These are phyloP conservation scores for Strix uralensis DNA, from an alignment of 2,113 vertebrate genomes.

Conservation along the genomic window DNA sequence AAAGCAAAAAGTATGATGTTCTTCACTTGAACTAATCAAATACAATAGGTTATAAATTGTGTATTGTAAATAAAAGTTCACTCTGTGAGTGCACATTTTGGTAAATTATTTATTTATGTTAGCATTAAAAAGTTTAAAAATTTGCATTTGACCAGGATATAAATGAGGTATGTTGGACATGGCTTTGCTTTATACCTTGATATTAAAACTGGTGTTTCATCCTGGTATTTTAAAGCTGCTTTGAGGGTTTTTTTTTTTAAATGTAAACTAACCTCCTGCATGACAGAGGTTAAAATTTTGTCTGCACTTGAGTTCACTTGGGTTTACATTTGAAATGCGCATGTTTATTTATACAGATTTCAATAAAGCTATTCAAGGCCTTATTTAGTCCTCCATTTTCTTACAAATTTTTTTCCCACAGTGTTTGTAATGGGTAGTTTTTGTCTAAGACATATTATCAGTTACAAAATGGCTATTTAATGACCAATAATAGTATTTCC, in stretches of 20 bases:
- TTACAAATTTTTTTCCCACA: slow-evolving; percentile 47
- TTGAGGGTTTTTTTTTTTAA: slow-evolving; percentile 72
- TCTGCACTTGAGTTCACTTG: slow-evolving; percentile 99
- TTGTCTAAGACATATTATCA: background rate
- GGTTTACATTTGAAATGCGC: slow-evolving; percentile 99
- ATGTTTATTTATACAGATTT: slow-evolving; percentile 99
- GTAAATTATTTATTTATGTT: slow-evolving; percentile 99
- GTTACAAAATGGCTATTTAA: background rate
- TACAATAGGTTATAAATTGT: slow-evolving; percentile 94
- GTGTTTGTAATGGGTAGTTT: background rate
- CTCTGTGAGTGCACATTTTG: slow-evolving; percentile 99
- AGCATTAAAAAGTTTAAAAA: slow-evolving; percentile 87
- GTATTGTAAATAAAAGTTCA: slow-evolving; percentile 99
- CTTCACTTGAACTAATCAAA: slow-evolving; percentile 86
- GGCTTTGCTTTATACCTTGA: slow-evolving; percentile 83
- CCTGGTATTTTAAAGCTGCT: slow-evolving; percentile 88
- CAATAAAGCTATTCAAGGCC: slow-evolving; percentile 99
- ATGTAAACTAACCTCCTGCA: slow-evolving; percentile 92
- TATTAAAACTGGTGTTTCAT: slow-evolving; percentile 87
- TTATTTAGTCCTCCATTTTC: slow-evolving; percentile 74
- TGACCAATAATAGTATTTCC: background rate
- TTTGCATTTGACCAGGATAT: slow-evolving; percentile 91
- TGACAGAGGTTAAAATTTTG: slow-evolving; percentile 93
- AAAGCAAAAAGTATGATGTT: slow-evolving; percentile 82
- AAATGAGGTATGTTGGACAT: slow-evolving; percentile 78